Evolutionary conservation across 2,888 invertebrate genomes (phyloP).

Genomic region (Yponomeuta malinellus): DNA sequence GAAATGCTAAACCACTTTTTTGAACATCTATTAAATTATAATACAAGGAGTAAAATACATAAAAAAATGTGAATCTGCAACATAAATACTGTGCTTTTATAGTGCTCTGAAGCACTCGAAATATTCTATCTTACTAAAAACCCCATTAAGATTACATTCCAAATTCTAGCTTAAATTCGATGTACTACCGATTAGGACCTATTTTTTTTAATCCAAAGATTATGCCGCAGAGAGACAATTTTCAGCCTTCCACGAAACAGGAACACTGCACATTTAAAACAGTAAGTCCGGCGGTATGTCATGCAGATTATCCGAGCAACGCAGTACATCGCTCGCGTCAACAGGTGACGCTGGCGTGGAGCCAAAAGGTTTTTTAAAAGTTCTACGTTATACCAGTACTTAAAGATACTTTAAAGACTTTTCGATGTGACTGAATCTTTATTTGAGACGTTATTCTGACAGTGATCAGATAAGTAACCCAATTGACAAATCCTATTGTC

Average conservation of each 20-base stretch:
- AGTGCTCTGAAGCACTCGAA: no score
- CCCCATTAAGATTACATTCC: no score
- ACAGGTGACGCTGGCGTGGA: constrained; percentile 54
- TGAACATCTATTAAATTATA: no score
- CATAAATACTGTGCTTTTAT: no score
- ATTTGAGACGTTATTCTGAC: no score
- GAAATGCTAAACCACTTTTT: no score
- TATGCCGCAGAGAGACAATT: neutral
- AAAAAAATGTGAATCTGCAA: no score
- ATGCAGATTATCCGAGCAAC: neutral
- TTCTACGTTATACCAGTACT: constrained; percentile 6
- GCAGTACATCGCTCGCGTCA: constrained; percentile 25
- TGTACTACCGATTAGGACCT: neutral
- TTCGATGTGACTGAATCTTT: neutral
- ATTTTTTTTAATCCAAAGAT: neutral
- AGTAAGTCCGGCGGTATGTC: neutral
- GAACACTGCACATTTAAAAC: neutral
- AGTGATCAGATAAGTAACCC: no score
- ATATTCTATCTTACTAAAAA: no score
- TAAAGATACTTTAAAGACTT: neutral
- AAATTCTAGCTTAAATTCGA: no score
- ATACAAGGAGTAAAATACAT: no score
- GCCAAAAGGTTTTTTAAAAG: constrained; percentile 28
- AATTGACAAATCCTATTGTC: no score
- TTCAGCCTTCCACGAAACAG: neutral